phyloP scores from a whole-genome alignment of 2,888 invertebrate genomes.

The Zygothrica quintamaculata region DNA sequence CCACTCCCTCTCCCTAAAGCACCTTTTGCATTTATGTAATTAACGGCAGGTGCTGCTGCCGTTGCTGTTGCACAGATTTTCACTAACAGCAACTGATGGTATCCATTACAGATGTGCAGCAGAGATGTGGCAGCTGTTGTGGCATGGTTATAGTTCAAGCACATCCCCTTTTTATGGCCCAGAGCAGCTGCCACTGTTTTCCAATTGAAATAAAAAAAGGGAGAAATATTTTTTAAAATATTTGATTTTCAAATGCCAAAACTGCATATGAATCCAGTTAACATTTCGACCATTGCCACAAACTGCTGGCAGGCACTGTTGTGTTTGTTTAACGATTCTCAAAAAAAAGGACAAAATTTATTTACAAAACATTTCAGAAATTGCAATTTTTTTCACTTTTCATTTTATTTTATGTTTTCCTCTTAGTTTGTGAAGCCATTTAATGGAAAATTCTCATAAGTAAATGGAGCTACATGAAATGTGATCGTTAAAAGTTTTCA shows the following conservation, averaged over 20 bases:
- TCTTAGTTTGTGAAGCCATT: slow-evolving; percentile 7
- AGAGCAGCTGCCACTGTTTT: slow-evolving; percentile 20
- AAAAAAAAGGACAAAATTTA: too few species aligned
- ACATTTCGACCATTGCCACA: slow-evolving; percentile 68
- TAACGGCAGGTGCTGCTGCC: slow-evolving; percentile 68
- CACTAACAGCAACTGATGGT: too few species aligned
- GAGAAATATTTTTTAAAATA: slow-evolving; percentile 9
- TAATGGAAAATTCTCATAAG: slow-evolving; percentile 8
- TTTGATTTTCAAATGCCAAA: slow-evolving; percentile 20
- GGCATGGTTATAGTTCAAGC: too few species aligned
- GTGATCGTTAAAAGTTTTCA: slow-evolving; percentile 30
- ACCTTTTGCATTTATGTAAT: slow-evolving; percentile 79
- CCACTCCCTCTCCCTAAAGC: too few species aligned
- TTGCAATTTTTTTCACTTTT: slow-evolving; percentile 42
- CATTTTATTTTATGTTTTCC: slow-evolving; percentile 6
- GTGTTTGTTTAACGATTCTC: slow-evolving; percentile 65
- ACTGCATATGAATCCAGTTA: slow-evolving; percentile 23
- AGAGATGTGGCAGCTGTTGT: too few species aligned
- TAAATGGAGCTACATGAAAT: slow-evolving; percentile 25
- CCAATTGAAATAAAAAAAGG: slow-evolving; percentile 16
- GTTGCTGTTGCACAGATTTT: too few species aligned
- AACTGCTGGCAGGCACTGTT: too few species aligned
- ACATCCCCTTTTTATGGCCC: not conserved
- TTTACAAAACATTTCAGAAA: slow-evolving; percentile 72
- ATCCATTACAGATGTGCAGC: too few species aligned